Evolutionary conservation across 2,888 invertebrate genomes (phyloP).

Genomic region (Philereme vetulata): DNA sequence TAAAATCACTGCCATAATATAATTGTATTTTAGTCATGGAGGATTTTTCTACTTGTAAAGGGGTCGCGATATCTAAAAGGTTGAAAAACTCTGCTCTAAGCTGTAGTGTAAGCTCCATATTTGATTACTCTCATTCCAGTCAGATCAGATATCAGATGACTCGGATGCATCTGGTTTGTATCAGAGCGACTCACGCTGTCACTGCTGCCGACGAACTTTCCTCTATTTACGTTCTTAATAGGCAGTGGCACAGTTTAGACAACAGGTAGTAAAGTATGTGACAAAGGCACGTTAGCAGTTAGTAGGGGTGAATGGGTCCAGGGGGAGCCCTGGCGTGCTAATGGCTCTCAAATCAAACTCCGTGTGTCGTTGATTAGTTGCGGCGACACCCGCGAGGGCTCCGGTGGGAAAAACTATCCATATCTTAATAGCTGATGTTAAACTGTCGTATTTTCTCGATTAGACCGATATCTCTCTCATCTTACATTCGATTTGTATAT

Average conservation of each 20-base stretch:
- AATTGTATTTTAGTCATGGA: too few species aligned
- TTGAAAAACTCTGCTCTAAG: too few species aligned
- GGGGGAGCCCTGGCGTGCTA: not conserved
- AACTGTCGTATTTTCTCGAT: too few species aligned
- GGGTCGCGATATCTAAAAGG: too few species aligned
- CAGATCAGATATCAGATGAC: conserved; percentile 1
- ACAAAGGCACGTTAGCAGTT: not conserved
- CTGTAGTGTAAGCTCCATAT: too few species aligned
- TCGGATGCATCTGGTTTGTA: conserved; percentile 9
- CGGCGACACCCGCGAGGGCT: not conserved
- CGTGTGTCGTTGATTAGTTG: conserved; percentile 5
- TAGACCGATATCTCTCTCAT: too few species aligned
- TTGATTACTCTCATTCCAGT: not conserved
- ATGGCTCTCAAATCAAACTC: conserved; percentile 1
- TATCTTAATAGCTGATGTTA: too few species aligned
- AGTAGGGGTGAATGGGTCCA: not conserved
- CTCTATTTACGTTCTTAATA: conserved; percentile 10
- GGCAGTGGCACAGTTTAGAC: not conserved
- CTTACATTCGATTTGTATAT: too few species aligned
- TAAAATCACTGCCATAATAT: too few species aligned
- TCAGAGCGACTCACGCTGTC: conserved; percentile 4
- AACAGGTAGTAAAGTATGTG: too few species aligned
- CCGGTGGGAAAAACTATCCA: not conserved
- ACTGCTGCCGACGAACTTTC: conserved; percentile 3
- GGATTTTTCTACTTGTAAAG: too few species aligned